Percentiles rank a stretch among this genome's conserved stretches.
Conservation (phyloP, 1,140 invertebrate genomes). For the Procambarus virginalis region DNA sequence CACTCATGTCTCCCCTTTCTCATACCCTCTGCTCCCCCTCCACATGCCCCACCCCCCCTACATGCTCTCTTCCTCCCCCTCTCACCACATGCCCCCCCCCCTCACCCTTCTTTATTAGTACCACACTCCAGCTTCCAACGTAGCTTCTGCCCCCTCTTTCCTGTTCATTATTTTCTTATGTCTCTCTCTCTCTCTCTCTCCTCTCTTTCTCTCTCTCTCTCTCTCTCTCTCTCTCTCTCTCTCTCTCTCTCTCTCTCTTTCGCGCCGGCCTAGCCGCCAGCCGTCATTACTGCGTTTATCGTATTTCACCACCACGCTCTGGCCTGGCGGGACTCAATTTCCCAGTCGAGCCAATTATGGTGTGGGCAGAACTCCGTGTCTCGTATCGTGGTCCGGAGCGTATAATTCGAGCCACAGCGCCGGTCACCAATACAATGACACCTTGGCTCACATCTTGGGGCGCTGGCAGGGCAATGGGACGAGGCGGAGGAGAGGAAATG, state of each 20-base stretch:
- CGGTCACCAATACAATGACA: conserved; percentile 25
- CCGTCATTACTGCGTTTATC: conserved; percentile 43
- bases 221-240: neutral
- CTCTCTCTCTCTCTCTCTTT: neutral
- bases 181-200: neutral
- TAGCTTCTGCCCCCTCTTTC: neutral
- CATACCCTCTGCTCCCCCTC: neutral
- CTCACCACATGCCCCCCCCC: too few species aligned
- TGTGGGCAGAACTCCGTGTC: neutral
- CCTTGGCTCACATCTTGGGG: conserved; percentile 12
- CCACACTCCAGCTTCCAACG: too few species aligned
- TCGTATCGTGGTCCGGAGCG: neutral
- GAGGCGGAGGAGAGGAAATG: too few species aligned
- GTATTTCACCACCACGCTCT: conserved; percentile 28
- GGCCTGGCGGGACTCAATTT: neutral
- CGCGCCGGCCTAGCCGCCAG: neutral
- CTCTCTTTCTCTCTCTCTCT: neutral
- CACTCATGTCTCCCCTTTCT: neutral
- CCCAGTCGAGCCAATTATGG: conserved; percentile 14
- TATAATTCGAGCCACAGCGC: conserved; percentile 5
- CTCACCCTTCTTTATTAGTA: neutral
- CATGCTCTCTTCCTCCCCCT: too few species aligned
- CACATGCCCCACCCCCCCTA: neutral
- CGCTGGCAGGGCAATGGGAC: neutral
- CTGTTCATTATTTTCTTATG: neutral